phyloP scores from a whole-genome alignment of 2,797 vertebrate species.

The Sebastiscus albofasciatus region DNA sequence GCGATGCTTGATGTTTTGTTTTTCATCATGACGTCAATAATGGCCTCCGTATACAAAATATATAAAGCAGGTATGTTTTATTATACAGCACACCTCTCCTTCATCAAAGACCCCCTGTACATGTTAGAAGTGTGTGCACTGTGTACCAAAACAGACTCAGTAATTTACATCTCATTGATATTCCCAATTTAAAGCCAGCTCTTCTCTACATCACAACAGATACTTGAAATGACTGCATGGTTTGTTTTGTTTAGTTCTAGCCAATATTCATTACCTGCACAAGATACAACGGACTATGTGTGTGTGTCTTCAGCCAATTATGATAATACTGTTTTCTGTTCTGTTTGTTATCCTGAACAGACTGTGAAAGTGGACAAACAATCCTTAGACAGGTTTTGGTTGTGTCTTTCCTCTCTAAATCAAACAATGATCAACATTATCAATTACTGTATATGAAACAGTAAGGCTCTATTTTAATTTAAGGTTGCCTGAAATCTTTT shows the following conservation, averaged over 20 bases:
- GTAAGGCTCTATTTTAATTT: background rate
- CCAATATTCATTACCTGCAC: constrained; percentile 59
- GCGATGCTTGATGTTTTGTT: too few species aligned
- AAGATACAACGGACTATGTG: constrained; percentile 7
- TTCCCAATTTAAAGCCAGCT: constrained; percentile 14
- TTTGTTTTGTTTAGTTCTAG: constrained; percentile 45
- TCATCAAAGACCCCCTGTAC: background rate
- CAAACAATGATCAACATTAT: background rate
- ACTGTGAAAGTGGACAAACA: constrained; percentile 13
- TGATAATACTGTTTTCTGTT: constrained; percentile 61
- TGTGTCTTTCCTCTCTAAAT: constrained; percentile 10
- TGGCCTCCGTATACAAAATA: background rate
- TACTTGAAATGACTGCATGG: constrained; percentile 19
- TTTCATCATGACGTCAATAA: background rate
- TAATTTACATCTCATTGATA: constrained; percentile 21
- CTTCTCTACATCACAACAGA: background rate
- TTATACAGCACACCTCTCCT: background rate
- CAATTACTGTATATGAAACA: background rate
- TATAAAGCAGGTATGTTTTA: background rate
- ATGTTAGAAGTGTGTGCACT: background rate
- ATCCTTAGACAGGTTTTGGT: constrained; percentile 25
- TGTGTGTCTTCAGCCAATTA: constrained; percentile 55
- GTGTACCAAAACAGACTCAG: background rate
- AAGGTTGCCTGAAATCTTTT: background rate
- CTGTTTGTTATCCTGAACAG: constrained; percentile 28